Conservation (phyloP, 2,113 vertebrate genomes). For the Syngnathus floridae region DNA sequence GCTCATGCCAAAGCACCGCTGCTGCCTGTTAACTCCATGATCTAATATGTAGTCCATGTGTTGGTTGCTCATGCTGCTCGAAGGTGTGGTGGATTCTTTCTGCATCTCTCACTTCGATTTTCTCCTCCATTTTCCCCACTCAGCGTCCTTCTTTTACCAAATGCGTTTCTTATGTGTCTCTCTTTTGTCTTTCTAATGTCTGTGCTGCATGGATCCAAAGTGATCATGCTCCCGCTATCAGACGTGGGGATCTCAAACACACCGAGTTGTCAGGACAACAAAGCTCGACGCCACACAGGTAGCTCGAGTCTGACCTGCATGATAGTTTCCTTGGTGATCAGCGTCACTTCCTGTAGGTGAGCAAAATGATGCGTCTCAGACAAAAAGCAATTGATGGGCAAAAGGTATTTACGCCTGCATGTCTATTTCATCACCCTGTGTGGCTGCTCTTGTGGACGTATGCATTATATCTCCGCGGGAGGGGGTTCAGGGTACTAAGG, state of each 20-base stretch:
- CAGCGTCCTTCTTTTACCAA: neutral
- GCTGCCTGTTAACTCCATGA: slow-evolving; percentile 61
- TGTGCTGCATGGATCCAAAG: slow-evolving; percentile 18
- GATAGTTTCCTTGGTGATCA: slow-evolving; percentile 39
- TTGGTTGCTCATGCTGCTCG: slow-evolving; percentile 29
- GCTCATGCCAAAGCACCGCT: slow-evolving; percentile 58
- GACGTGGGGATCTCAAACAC: slow-evolving; percentile 53
- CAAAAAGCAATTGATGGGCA: slow-evolving; percentile 38
- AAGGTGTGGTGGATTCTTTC: slow-evolving; percentile 29
- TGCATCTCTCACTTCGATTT: slow-evolving; percentile 23
- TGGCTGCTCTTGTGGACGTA: slow-evolving; percentile 46
- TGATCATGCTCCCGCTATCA: slow-evolving; percentile 56
- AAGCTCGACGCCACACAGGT: slow-evolving; percentile 54
- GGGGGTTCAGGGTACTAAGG: slow-evolving; percentile 77
- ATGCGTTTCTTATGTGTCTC: neutral
- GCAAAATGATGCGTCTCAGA: slow-evolving; percentile 15
- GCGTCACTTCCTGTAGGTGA: slow-evolving; percentile 6
- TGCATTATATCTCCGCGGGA: slow-evolving; percentile 73
- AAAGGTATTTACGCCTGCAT: slow-evolving; percentile 26
- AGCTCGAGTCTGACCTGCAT: slow-evolving; percentile 37
- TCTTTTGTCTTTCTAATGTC: neutral
- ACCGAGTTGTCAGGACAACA: slow-evolving; percentile 52
- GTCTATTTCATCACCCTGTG: slow-evolving; percentile 56
- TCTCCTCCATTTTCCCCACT: slow-evolving; percentile 7
- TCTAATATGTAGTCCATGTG: slow-evolving; percentile 61